phyloP scores from a whole-genome alignment of 2,888 invertebrate genomes.

The Corythucha ciliata region DNA sequence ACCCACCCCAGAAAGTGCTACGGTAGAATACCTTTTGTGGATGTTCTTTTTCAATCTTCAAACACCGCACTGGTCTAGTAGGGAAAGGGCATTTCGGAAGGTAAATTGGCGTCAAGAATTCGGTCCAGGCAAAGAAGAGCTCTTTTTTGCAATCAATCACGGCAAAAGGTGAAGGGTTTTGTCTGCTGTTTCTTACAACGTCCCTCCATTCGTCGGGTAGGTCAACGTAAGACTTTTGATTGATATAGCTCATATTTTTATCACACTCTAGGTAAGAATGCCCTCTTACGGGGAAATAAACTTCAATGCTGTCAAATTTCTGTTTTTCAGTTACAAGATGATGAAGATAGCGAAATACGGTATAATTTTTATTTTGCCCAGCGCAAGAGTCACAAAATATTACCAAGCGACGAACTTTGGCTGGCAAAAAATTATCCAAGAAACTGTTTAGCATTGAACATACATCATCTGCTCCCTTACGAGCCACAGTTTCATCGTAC shows the following conservation, averaged over 20 bases:
- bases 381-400: constrained; percentile 23
- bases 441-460: constrained; percentile 13
- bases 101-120: not conserved
- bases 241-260: constrained; percentile 15
- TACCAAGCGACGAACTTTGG: too few species aligned
- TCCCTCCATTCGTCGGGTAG: constrained; percentile 27
- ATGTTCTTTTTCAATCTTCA: too few species aligned
- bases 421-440: not conserved
- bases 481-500: constrained; percentile 15
- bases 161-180: constrained; percentile 33
- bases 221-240: constrained; percentile 17
- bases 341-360: constrained; percentile 19
- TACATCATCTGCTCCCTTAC: constrained; percentile 10
- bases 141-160: constrained; percentile 25
- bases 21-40: too few species aligned
- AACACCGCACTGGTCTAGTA: not conserved
- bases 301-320: constrained; percentile 12
- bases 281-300: constrained; percentile 19
- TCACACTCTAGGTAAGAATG: constrained; percentile 24
- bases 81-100: not conserved
- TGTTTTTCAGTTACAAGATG: constrained; percentile 11
- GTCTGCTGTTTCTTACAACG: constrained; percentile 30
- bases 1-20: too few species aligned
- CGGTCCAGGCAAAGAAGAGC: not conserved
- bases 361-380: constrained; percentile 22